Percentiles rank a stretch among this genome's conserved stretches.
phyloP scores from a whole-genome alignment of 2,113 vertebrate genomes.

The Cyprinus carpio region DNA sequence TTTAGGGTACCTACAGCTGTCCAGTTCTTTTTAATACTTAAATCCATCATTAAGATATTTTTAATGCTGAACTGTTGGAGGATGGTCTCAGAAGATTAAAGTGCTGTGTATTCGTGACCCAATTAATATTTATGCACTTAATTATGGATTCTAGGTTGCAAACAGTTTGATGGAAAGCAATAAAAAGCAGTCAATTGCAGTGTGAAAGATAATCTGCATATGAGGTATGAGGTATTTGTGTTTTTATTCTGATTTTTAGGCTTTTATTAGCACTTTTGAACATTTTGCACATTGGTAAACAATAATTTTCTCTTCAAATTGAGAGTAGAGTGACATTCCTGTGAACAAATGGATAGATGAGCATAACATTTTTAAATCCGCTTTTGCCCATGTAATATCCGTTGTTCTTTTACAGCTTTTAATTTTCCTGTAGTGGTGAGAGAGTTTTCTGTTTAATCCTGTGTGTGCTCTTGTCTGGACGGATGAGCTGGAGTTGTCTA shows the following conservation, averaged over 20 bases:
- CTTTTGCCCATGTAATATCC: not conserved
- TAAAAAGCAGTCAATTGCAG: not conserved
- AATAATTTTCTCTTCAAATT: not conserved
- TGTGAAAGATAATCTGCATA: not conserved
- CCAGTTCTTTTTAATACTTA: constrained; percentile 16
- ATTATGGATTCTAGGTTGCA: not conserved
- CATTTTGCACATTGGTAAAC: not conserved
- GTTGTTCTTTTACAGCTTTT: constrained; percentile 8
- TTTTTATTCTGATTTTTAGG: not conserved
- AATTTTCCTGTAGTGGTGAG: not conserved
- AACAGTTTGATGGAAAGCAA: not conserved
- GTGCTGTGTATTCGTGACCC: not conserved
- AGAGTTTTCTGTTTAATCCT: not conserved
- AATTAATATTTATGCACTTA: not conserved
- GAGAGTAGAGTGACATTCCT: too few relatives aligned
- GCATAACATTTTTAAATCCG: not conserved
- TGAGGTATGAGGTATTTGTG: not conserved
- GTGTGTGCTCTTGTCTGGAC: not conserved
- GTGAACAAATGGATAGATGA: not conserved
- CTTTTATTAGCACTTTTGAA: not conserved
- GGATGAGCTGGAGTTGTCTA: constrained; percentile 28
- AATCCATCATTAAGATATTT: too few relatives aligned
- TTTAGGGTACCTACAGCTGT: constrained; percentile 27
- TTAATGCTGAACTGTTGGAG: too few relatives aligned
- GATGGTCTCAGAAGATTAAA: not conserved